Base-by-base conservation (phyloP, 2,113 vertebrate genomes). In the Otis tarda region DNA sequence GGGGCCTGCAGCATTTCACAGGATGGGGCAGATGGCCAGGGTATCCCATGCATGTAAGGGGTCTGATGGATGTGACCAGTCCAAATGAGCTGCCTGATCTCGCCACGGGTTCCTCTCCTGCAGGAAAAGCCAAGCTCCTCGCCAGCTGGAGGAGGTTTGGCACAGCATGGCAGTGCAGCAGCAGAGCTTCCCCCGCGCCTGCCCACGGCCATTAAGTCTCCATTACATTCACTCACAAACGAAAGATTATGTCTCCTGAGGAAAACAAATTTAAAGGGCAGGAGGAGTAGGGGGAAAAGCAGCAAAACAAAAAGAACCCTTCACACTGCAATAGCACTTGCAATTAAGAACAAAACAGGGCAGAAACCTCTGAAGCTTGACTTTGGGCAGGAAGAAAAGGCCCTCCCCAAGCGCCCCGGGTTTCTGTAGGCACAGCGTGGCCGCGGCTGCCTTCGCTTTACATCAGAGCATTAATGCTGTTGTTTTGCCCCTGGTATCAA, bases 1-100 rank as follows among this genome's bases (percentile, higher is more conserved):
- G 33, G 30, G 25, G 49, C 14, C 4, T 0, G 0, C 2, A 3
- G 14, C 10, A 2, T 59, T 63, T 60, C 6, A 1, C 2, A 2
- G 39, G 14, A 24, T 3, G 2, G 65, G 33, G 70, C 7, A 55
- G 18, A 27, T 1, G 3, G 41, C 35, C 9, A 0, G 9, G 5
- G 13, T 28, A 41, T 65, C 57, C 67, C 35, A 5, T 14, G 9
- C 9, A 10, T 7, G 75, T 83, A 37, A n/a, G 64, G 6, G 14
- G 31, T n/a, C 37, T 68, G 65, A 64, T 13, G 39, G 33, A 22
- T 41, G 57, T 5, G 7, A 56, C 60, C 75, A 91, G 25, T n/a
- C 31, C 31, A 78, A 76, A 74, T 0, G 3, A 74, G 35, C 47
- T 57, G 30, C 41, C 50, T 52, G 15, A 77, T 43, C 20, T 33